These are phyloP conservation scores for Calcarius ornatus DNA, from an alignment of 2,113 vertebrate genomes.

Conservation along the genomic window DNA sequence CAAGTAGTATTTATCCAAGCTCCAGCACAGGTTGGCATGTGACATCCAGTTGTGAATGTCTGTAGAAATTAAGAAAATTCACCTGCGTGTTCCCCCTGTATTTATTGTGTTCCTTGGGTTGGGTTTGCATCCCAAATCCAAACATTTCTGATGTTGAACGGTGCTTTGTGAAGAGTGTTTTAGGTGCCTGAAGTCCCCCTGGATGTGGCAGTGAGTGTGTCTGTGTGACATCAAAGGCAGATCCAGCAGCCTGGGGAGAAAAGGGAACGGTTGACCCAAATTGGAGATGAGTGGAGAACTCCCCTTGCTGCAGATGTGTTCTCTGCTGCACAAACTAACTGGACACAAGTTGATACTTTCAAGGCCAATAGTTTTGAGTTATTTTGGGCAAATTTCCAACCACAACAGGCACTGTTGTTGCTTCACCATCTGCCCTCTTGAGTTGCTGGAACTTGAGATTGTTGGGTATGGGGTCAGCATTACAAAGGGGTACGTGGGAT, in stretches of 20 bases:
- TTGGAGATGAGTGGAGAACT: not conserved
- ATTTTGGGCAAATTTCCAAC: constrained; percentile 16
- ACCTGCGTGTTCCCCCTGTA: not conserved
- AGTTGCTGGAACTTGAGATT: not conserved
- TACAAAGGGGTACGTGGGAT: not conserved
- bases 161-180: not conserved
- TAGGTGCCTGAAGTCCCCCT: not conserved
- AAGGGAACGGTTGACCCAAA: not conserved
- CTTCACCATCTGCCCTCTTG: not conserved
- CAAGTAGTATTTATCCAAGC: not conserved
- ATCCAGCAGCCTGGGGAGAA: not conserved
- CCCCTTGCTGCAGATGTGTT: not conserved
- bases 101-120: not conserved
- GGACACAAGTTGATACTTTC: not conserved
- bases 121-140: not conserved
- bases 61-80: not conserved
- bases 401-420: not conserved
- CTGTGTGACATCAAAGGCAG: not conserved
- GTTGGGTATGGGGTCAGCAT: not conserved
- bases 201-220: accelerated
- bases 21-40: not conserved
- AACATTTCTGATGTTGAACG: not conserved
- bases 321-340: not conserved
- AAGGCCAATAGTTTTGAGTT: not conserved
- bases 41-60: not conserved